These are phyloP conservation scores for Lypha dubia DNA, from an alignment of 2,888 invertebrate genomes.

Conservation along the genomic window DNA sequence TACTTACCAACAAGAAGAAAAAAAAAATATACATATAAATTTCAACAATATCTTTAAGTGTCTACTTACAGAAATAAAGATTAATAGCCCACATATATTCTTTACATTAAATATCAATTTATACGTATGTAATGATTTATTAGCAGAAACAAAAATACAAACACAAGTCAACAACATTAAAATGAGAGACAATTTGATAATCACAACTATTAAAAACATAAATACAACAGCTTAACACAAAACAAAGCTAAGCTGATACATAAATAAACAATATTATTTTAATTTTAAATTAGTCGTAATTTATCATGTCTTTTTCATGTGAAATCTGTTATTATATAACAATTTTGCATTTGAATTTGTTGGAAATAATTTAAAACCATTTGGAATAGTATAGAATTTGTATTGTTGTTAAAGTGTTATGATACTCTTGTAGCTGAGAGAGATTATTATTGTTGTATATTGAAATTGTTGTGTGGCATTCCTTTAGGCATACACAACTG, in stretches of 20 bases:
- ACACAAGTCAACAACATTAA: not conserved
- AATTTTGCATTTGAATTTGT: not conserved
- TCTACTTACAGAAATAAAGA: no score
- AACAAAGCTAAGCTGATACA: not conserved
- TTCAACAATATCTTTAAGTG: not conserved
- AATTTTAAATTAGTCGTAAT: slow-evolving; percentile 45
- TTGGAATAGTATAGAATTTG: not conserved
- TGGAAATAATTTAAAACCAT: not conserved
- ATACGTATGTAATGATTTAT: slow-evolving; percentile 8
- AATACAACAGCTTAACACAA: not conserved
- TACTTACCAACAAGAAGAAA: not conserved
- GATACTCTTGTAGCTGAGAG: not conserved
- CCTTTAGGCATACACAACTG: slow-evolving; percentile 61
- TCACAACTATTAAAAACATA: slow-evolving; percentile 24
- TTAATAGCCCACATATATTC: not conserved
- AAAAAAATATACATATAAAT: not conserved
- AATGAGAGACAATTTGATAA: not conserved
- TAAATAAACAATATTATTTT: slow-evolving; percentile 34
- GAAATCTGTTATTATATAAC: not conserved
- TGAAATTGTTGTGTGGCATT: slow-evolving; percentile 39
- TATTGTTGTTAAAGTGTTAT: slow-evolving; percentile 16
- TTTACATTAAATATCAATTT: not conserved
- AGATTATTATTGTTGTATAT: not conserved
- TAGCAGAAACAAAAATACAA: slow-evolving; percentile 33
- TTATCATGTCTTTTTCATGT: slow-evolving; percentile 46